A percentile compares a stretch with the other conserved stretches of the same genome.
phyloP scores from a whole-genome alignment of 2,888 invertebrate species.

The Drosophila multiciliata region DNA sequence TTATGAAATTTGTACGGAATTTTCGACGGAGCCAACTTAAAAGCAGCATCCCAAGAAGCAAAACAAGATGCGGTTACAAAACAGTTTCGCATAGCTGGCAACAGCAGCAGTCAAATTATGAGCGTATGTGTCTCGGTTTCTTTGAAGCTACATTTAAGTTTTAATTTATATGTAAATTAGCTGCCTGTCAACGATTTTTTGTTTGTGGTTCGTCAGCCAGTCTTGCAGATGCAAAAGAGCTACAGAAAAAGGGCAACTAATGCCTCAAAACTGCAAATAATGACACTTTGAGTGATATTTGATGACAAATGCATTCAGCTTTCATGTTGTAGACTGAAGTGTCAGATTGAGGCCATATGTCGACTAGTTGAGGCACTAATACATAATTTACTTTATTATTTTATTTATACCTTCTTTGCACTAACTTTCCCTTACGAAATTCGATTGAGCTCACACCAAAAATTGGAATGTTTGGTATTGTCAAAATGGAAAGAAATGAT shows the following conservation, averaged over 20 bases:
- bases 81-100: slow-evolving; percentile 35
- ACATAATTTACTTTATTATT: not conserved
- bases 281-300: slow-evolving; percentile 70
- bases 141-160: slow-evolving; percentile 60
- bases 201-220: slow-evolving; percentile 24
- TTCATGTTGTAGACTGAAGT: slow-evolving; percentile 7
- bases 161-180: slow-evolving; percentile 80
- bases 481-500: slow-evolving; percentile 1
- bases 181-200: slow-evolving; percentile 32
- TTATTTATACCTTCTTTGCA: not conserved
- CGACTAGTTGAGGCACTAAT: not conserved
- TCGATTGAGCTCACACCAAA: not conserved
- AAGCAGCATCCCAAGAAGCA: slow-evolving; percentile 41
- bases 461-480: not conserved
- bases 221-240: not conserved
- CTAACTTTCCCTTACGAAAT: not conserved
- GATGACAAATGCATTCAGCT: slow-evolving; percentile 57
- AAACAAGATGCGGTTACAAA: slow-evolving; percentile 63
- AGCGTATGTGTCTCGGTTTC: slow-evolving; percentile 30
- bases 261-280: slow-evolving; percentile 74
- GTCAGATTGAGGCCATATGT: not conserved
- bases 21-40: slow-evolving; percentile 51
- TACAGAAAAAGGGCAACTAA: slow-evolving; percentile 38
- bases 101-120: slow-evolving; percentile 24
- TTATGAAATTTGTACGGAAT: slow-evolving; percentile 76